Base-by-base conservation (phyloP, 2,888 invertebrate species). In the Caradrina clavipalpis region DNA sequence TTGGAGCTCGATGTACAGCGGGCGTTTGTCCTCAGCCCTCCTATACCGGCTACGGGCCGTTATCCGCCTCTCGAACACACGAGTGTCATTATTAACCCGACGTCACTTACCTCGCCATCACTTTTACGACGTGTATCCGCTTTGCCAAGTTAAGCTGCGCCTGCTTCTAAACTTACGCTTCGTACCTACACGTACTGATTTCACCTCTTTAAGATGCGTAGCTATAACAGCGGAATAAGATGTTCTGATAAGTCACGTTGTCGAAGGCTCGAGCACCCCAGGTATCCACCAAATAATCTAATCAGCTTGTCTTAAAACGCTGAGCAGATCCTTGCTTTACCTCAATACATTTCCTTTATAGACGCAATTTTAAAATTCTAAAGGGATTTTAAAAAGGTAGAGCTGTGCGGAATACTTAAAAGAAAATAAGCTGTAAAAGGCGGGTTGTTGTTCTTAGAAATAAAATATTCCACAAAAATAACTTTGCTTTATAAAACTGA, bases 101-200 rank as follows among this genome's bases (percentile, higher is more conserved):
- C 85, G 85, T 86, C 88, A 87, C 86, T 88, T 84, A 85, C 88
- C 83, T 85, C 82, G 82, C 85, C 89, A 87, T 88, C 88, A 86
- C 91, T 88, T 91, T 91, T 90, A 90, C 87, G 90, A 88, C 87
- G 76, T 88, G 86, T 89, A 86, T 89, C 88, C 89, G 88, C 88
- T 89, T 88, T 86, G 83, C 84, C 76, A 83, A 80, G 87, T 81
- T 88, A 86, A 89, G 86, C 85, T 51, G 21, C 67, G 82, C 87
- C 86, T 76, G 70, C 79, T 78, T 74, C 76, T 80, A 82, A 84
- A 82, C 77, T 85, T 85, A 85, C 83, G 83, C 83, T 84, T 13
- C 35, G 17, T 79, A 82, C 85, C 26, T 78, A 83, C 85, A 83
- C 86, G 86, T 86, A 49, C 53, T 83, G 85, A 86, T 86, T 84